A percentile compares a stretch with the other conserved stretches of the same genome.
Conservation (phyloP, 92 coral and sea anemone genomes). For the Palythoa grandis region DNA sequence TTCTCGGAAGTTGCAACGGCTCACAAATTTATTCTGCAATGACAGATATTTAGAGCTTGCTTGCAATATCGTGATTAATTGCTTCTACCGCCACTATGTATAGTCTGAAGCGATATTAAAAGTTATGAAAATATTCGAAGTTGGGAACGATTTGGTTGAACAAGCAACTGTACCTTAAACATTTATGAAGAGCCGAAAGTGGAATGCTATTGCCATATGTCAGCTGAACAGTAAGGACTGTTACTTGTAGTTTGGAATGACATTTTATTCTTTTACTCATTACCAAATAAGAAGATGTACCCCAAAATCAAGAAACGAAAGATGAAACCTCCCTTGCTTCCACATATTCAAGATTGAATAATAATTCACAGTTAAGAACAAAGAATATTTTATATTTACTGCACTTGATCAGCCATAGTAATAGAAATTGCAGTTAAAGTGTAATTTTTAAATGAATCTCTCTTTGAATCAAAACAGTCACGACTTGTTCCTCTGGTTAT, state of each 20-base stretch:
- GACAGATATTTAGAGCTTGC: constrained; percentile 41
- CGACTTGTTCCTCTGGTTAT: too few species aligned
- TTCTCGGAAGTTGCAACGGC: constrained; percentile 20
- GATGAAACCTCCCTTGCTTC: not conserved
- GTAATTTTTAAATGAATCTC: not conserved
- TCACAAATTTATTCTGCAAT: constrained; percentile 13
- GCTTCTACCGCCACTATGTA: not conserved
- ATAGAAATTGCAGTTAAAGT: not conserved
- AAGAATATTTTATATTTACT: not conserved
- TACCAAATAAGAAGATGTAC: not conserved
- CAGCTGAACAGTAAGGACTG: constrained; percentile 31
- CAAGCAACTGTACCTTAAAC: constrained; percentile 7
- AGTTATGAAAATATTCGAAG: not conserved
- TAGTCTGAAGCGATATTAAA: constrained; percentile 14
- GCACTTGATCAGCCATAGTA: not conserved
- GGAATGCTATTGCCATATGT: constrained; percentile 6
- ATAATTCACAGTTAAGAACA: not conserved
- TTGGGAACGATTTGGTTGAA: constrained; percentile 26
- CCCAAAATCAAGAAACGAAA: not conserved
- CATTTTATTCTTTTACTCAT: not conserved
- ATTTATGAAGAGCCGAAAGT: constrained; percentile 26
- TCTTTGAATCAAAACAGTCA: not conserved
- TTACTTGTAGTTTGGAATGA: not conserved
- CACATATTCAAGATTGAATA: not conserved
- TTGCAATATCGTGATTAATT: constrained; percentile 40